Base-by-base conservation (phyloP, 2,113 vertebrate genomes). In the Morone chrysops region DNA sequence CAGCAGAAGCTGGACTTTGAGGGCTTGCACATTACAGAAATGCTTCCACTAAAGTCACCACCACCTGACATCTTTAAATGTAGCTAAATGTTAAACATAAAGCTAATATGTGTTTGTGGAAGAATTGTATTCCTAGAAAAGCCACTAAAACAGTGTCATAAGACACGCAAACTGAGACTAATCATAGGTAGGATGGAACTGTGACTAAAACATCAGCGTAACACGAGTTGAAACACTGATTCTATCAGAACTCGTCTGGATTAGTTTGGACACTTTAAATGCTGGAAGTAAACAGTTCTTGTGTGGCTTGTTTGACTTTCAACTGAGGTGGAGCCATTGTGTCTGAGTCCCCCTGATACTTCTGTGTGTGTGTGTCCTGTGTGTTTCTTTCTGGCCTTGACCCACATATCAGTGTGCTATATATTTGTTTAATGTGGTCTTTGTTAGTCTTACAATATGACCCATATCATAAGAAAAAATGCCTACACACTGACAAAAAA, bases 331-430 rank as follows among this genome's bases (percentile, higher is more conserved):
- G 38, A 0, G 43, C 40, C 47, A 3, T 66, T 48, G 25, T 70
- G 16, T 65, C 9, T 12, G 41, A 43, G 6, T 12, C 1, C 67
- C 9, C 9, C 70, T 73, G 70, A 31, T 31, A 31, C 31, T 31
- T 31, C n/a, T 0, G 8, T 47, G 40, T 67, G 16, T n/a, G 22
- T 54, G 66, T n/a, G 3, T 51, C 17, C 8, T 25, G 16, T 66
- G 40, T 45, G 20, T 57, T n/a, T 50, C 43, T 67, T 7, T 54
- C 2, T 50, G 69, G 48, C 74, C 56, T 31, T 63, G 78, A 74
- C 47, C 72, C n/a, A 31, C 54, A 41, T 17, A 13, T 59, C 13
- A 10, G 16, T 25, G 3, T 38, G 60, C 68, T 41, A 5, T 57
- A 31, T 31, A 31, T 31, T 31, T 3, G 31, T 31, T 31, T 31